phyloP scores from a whole-genome alignment of 1,140 invertebrate species.

The Cotesia chilonis region DNA sequence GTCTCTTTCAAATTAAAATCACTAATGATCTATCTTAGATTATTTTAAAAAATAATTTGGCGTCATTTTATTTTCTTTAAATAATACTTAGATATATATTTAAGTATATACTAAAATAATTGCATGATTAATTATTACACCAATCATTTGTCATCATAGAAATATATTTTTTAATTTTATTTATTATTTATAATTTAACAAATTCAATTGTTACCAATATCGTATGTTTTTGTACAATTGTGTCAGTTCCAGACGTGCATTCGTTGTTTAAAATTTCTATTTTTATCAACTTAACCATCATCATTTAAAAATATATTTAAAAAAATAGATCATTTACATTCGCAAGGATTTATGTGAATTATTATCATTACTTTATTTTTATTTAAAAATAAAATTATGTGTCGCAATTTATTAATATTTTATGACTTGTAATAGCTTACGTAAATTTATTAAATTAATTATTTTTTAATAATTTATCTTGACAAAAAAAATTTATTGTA shows the following conservation, averaged over 20 bases:
- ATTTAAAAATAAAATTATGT: slow-evolving; percentile 15
- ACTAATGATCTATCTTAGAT: neutral
- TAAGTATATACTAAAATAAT: slow-evolving; percentile 12
- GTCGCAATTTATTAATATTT: slow-evolving; percentile 10
- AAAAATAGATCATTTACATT: too few relatives aligned
- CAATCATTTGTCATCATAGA: neutral
- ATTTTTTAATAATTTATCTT: too few relatives aligned
- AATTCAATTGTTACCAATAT: neutral
- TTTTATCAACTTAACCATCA: neutral
- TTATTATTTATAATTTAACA: neutral
- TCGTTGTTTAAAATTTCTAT: slow-evolving; percentile 15
- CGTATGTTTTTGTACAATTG: too few relatives aligned
- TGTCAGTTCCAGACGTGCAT: neutral
- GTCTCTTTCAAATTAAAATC: slow-evolving; percentile 7
- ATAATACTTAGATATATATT: slow-evolving; percentile 41
- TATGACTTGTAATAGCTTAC: too few relatives aligned
- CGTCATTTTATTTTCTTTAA: slow-evolving; percentile 48
- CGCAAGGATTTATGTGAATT: neutral
- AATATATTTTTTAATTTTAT: neutral
- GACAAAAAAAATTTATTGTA: too few relatives aligned
- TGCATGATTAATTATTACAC: slow-evolving; percentile 4
- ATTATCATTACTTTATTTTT: slow-evolving; percentile 19
- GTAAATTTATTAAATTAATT: too few relatives aligned
- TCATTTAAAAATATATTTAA: neutral
- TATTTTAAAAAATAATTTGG: slow-evolving; percentile 43